Conservation (phyloP, 2,797 vertebrate genomes). For the Brachyalestes nurse region DNA sequence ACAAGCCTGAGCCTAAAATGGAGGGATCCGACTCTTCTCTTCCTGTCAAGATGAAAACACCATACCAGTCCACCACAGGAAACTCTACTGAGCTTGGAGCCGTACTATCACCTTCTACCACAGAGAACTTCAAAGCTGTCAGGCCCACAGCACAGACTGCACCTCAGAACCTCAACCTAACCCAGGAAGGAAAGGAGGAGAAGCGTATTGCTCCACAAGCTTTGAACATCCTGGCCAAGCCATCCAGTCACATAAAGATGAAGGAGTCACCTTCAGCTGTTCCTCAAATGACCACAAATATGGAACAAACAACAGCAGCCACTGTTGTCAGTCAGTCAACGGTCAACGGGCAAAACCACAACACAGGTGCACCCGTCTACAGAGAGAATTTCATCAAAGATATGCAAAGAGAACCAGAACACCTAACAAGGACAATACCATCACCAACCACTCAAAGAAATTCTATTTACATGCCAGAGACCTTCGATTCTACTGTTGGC, state of each 20-base stretch:
- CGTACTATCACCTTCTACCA: conserved; percentile 5
- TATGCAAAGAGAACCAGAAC: background rate
- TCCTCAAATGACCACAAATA: conserved; percentile 25
- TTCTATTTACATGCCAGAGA: background rate
- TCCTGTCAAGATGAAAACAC: conserved; percentile 35
- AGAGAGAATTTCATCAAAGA: conserved; percentile 1
- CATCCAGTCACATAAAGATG: conserved; percentile 23
- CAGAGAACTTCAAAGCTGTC: conserved; percentile 18
- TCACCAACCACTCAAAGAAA: conserved; percentile 31
- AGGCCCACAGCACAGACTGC: conserved; percentile 31
- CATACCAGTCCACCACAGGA: conserved; percentile 18
- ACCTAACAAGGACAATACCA: conserved; percentile 27
- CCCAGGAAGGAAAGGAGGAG: background rate
- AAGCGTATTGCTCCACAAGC: conserved; percentile 11
- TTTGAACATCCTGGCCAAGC: conserved; percentile 34
- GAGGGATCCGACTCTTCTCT: conserved; percentile 55
- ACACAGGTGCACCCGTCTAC: conserved; percentile 13
- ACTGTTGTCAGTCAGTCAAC: conserved; percentile 6
- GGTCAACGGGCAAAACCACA: background rate
- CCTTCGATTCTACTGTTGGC: conserved; percentile 7
- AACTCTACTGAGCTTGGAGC: conserved; percentile 36
- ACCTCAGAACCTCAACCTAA: conserved; percentile 39
- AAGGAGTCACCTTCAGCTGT: conserved; percentile 22
- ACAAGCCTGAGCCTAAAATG: conserved; percentile 24
- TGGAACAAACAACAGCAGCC: conserved; percentile 42